Base-by-base conservation (phyloP, 2,888 invertebrate genomes). In the Hirtodrosophila trivittata region DNA sequence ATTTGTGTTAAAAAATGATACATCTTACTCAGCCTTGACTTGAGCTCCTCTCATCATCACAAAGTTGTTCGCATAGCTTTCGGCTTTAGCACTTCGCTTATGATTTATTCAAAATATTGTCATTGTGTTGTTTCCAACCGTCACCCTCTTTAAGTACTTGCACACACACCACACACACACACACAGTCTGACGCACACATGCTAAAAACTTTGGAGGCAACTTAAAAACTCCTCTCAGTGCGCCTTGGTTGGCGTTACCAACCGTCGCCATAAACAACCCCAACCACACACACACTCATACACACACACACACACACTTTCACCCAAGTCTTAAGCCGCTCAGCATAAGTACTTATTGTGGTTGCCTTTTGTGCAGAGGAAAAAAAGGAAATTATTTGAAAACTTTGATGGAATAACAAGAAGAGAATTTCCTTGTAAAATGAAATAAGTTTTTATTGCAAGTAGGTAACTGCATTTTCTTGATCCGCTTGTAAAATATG, bases 41-140 rank as follows among this genome's bases (percentile, higher is more conserved):
- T 54, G 42, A 33, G 21, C 33, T 45, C 43, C 33, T 45, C 43
- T 39, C 62, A 50, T 56, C 58, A 57, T 46, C 42, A 55, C 42
- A 74, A 83, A 84, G 65, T 73, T 77, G 25, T 63, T 26, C 10
- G 38, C 52, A 47, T 63, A 58, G 66, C 60, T 62, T 49, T 49
- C 51, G 66, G 55, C 56, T 28, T 63, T 56, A 59, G 51, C 55
- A 70, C 64, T 59, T 63, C 49, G 57, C 66, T 75, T 64, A 70
- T 81, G 86, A 81, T 78, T 81, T 81, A 81, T 81, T 81, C 85
- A 86, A 75, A 70, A 62, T 76, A 77, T 68, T 81, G 81, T 83
- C 81, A 82, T 86, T 82, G 74, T 74, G 64, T 33, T 49, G 37
- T 16, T 13, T n/a, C 4, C 4, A 12, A 1, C 30, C 3, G 18